A percentile compares a stretch with the other conserved stretches of the same genome.
Conservation (phyloP, 2,888 invertebrate species). For the Sepiola atlantica region DNA sequence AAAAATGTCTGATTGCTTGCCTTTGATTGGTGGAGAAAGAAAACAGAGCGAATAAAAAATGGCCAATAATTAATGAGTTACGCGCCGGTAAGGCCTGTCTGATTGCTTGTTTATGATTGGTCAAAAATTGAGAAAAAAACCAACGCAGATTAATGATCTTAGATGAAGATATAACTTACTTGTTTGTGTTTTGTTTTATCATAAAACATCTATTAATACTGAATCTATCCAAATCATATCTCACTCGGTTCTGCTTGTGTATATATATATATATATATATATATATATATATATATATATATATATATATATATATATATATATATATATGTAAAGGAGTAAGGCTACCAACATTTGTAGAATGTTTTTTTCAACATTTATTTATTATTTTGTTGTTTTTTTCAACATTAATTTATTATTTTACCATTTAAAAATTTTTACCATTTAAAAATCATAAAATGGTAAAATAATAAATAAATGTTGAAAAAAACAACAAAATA, state of each 20-base stretch:
- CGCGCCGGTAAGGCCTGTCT: neutral
- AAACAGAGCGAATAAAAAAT: neutral
- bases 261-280: too few relatives aligned
- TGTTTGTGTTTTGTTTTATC: neutral
- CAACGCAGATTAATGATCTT: neutral
- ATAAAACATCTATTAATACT: neutral
- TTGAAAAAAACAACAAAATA: too few relatives aligned
- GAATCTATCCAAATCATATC: neutral
- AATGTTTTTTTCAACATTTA: too few relatives aligned
- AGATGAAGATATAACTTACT: neutral
- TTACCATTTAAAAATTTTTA: too few relatives aligned
- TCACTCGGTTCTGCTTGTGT: neutral
- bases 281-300: too few relatives aligned
- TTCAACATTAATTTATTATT: too few relatives aligned
- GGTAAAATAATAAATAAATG: too few relatives aligned
- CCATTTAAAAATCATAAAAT: too few relatives aligned
- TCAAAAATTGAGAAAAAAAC: neutral
- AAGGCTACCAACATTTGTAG: too few relatives aligned
- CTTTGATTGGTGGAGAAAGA: neutral
- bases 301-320: too few relatives aligned
- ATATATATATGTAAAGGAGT: too few relatives aligned
- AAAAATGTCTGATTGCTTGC: neutral
- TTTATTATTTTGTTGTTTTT: too few relatives aligned
- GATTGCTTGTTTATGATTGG: constrained; percentile 9
- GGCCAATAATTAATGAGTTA: neutral